A percentile compares a stretch with the other conserved stretches of the same genome.
phyloP scores from a whole-genome alignment of 2,113 vertebrate species.

The Ivindomyrus marchei region DNA sequence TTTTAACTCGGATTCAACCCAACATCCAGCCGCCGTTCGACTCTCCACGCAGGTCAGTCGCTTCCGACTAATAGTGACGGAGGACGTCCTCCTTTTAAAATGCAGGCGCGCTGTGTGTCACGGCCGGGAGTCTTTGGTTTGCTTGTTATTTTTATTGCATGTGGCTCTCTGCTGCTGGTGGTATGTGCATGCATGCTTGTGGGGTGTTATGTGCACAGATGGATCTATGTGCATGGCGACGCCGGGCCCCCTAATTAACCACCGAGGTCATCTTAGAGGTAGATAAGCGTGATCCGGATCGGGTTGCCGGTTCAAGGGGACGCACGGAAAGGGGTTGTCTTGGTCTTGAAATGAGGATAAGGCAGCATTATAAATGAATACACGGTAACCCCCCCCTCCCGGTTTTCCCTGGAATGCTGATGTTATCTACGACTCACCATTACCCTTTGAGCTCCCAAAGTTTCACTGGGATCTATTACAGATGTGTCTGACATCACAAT shows the following conservation, averaged over 20 bases:
- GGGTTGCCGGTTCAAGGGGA: constrained; percentile 5
- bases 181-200: constrained; percentile 51
- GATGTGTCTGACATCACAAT: background rate
- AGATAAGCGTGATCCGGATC: constrained; percentile 40
- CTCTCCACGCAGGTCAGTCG: constrained; percentile 59
- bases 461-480: constrained; percentile 34
- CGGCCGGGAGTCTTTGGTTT: constrained; percentile 36
- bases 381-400: constrained; percentile 31
- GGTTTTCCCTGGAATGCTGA: constrained; percentile 51
- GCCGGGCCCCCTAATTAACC: constrained; percentile 59
- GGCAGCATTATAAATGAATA: background rate
- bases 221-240: constrained; percentile 51
- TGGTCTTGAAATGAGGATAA: background rate
- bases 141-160: constrained; percentile 34
- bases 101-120: constrained; percentile 27
- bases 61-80: constrained; percentile 19
- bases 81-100: constrained; percentile 9
- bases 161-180: constrained; percentile 50
- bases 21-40: constrained; percentile 54
- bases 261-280: constrained; percentile 41
- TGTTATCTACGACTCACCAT: constrained; percentile 42
- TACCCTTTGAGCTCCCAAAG: constrained; percentile 45
- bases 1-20: constrained; percentile 66
- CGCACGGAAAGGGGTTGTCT: background rate
- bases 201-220: constrained; percentile 43